phyloP scores from a whole-genome alignment of 2,113 vertebrate species.

The Tiliqua scincoides region DNA sequence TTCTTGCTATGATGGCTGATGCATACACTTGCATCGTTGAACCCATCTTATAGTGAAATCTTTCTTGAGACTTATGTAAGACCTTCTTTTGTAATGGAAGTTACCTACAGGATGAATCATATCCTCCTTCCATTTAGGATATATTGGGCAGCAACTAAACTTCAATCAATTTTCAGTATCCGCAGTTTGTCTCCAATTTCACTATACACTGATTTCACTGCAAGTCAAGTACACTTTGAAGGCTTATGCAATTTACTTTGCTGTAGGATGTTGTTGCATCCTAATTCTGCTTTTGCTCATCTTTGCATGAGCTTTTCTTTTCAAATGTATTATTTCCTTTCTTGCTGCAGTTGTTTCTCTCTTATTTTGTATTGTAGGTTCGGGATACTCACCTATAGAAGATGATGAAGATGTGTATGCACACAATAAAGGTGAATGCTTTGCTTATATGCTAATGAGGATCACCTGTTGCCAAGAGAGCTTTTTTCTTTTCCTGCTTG shows the following conservation, averaged over 20 bases:
- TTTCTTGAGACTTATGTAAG: not conserved
- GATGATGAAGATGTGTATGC: slow-evolving; percentile 92
- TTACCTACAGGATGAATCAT: not conserved
- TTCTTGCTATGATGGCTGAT: slow-evolving; percentile 56
- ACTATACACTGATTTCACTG: slow-evolving; percentile 66
- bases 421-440: slow-evolving; percentile 89
- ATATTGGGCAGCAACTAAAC: not conserved
- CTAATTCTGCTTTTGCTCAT: slow-evolving; percentile 73
- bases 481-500: slow-evolving; percentile 54
- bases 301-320: slow-evolving; percentile 62
- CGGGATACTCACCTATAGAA: slow-evolving; percentile 89
- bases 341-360: slow-evolving; percentile 79
- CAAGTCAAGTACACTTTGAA: slow-evolving; percentile 44
- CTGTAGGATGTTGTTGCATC: slow-evolving; percentile 56
- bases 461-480: slow-evolving; percentile 67
- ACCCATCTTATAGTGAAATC: slow-evolving; percentile 67
- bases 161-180: not conserved
- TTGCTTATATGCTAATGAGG: slow-evolving; percentile 77
- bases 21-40: slow-evolving; percentile 40
- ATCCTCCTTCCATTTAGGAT: not conserved
- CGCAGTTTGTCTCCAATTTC: slow-evolving; percentile 33
- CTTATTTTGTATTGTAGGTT: slow-evolving; percentile 87
- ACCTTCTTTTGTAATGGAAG: not conserved
- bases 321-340: slow-evolving; percentile 72
- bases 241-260: slow-evolving; percentile 46